Evolutionary conservation across 2,888 invertebrate species (phyloP), one percentile per base, ranked within the genome.

Genomic region (Malacosoma neustria): DNA sequence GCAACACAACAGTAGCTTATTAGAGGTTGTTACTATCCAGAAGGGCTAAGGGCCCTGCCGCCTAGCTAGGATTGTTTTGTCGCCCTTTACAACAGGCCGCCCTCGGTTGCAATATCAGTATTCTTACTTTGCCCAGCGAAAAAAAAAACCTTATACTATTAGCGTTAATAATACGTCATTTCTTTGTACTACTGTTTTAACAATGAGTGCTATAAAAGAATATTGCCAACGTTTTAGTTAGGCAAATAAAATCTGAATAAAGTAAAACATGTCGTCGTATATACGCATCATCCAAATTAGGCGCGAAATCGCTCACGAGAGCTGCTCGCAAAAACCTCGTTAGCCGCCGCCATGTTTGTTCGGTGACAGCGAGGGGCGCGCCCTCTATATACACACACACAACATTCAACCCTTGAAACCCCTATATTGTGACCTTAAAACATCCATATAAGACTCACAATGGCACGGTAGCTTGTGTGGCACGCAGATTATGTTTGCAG

Each of bases 291-390:
- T 74, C 69, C 65, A 81, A 80, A 82, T 80, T 81, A 80, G 84
- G 82, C 84, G 84, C 80, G 81, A 82, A 82, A 82, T 75, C 76
- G 73, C 65, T 75, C 81, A 77, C 81, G 72, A 74, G 71, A 58
- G 64, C 54, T 60, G 57, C 67, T 71, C 73, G 73, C 77, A 80
- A 79, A 81, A 82, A 82, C 79, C 74, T 80, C 74, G 81, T 84
- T 81, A 80, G 71, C 60, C 63, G 71, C 70, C 70, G 84, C 84
- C 84, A 84, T 84, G 67, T 84, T 84, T 82, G 81, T 72, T 73
- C 75, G 66, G 73, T 72, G 79, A 81, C 82, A 79, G 72, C 58
- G 64, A 68, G 76, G 76, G 81, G 77, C 72, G 79, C 77, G 75
- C 81, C 80, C 81, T 80, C 79, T 80, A 81, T 82, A 68, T 81